phyloP scores from a whole-genome alignment of 2,888 invertebrate genomes.

The Eupithecia subfuscata region DNA sequence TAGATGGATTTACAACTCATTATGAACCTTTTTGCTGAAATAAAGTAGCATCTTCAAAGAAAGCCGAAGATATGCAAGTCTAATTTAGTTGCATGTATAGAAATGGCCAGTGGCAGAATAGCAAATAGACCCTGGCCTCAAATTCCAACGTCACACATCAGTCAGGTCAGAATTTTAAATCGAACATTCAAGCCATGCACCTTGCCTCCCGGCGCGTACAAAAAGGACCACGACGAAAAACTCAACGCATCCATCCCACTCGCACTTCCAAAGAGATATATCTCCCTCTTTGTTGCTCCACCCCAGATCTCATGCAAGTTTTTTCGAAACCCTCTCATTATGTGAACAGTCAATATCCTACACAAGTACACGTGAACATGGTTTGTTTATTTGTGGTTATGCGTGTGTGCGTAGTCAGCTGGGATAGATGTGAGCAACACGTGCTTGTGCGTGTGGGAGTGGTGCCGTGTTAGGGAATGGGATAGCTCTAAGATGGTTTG shows the following conservation, averaged over 20 bases:
- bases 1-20: constrained; percentile 27
- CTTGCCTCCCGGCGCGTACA: constrained; percentile 80
- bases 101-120: constrained; percentile 23
- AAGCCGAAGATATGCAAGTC: constrained; percentile 30
- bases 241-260: constrained; percentile 56
- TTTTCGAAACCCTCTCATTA: constrained; percentile 79
- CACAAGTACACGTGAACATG: constrained; percentile 59
- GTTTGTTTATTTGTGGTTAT: constrained; percentile 59
- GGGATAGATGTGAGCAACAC: constrained; percentile 62
- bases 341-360: constrained; percentile 69
- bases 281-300: constrained; percentile 59
- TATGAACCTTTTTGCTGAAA: constrained; percentile 17
- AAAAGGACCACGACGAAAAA: constrained; percentile 72
- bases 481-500: constrained; percentile 36
- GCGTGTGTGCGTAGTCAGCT: constrained; percentile 75
- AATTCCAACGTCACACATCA: constrained; percentile 69
- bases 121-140: constrained; percentile 26
- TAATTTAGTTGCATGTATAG: constrained; percentile 4
- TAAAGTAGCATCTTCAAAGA: constrained; percentile 31
- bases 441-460: constrained; percentile 50
- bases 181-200: constrained; percentile 68
- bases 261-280: constrained; percentile 43
- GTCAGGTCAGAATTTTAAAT: constrained; percentile 74
- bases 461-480: constrained; percentile 38
- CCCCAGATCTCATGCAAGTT: constrained; percentile 68